These are phyloP conservation scores for Germaria angustata DNA, from an alignment of 2,888 invertebrate genomes.

Conservation along the genomic window DNA sequence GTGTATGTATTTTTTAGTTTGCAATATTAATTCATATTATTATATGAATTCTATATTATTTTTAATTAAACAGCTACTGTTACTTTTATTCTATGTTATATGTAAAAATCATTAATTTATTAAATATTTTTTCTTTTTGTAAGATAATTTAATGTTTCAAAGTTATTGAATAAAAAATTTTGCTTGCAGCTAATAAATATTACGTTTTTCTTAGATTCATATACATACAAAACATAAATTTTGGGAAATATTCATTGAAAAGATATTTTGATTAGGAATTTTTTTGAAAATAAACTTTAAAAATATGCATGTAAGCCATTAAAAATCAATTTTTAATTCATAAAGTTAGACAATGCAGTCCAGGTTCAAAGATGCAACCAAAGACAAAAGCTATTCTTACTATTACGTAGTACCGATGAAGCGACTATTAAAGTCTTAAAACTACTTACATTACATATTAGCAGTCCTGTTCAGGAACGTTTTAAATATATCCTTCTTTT, in stretches of 20 bases:
- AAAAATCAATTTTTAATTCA: too few relatives aligned
- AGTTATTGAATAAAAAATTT: slow-evolving; percentile 32
- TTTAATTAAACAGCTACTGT: slow-evolving; percentile 42
- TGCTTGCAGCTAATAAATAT: slow-evolving; percentile 48
- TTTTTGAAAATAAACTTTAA: background rate
- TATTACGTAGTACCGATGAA: too few relatives aligned
- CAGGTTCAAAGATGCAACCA: too few relatives aligned
- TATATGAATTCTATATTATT: slow-evolving; percentile 6
- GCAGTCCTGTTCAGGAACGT: too few relatives aligned
- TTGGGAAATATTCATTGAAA: background rate
- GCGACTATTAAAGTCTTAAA: too few relatives aligned
- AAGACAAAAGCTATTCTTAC: too few relatives aligned
- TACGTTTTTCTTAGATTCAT: background rate
- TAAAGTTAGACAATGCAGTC: too few relatives aligned
- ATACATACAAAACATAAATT: background rate
- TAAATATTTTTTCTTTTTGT: background rate
- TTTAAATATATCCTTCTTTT: too few relatives aligned
- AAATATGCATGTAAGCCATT: slow-evolving; percentile 33
- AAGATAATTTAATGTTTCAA: slow-evolving; percentile 1
- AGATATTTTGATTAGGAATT: background rate
- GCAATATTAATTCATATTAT: background rate
- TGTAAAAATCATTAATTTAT: background rate
- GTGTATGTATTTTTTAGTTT: background rate
- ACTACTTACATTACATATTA: too few relatives aligned
- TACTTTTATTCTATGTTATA: slow-evolving; percentile 6